Base-by-base conservation (phyloP, 2,113 vertebrate genomes). In the Syngnathoides biaculeatus region DNA sequence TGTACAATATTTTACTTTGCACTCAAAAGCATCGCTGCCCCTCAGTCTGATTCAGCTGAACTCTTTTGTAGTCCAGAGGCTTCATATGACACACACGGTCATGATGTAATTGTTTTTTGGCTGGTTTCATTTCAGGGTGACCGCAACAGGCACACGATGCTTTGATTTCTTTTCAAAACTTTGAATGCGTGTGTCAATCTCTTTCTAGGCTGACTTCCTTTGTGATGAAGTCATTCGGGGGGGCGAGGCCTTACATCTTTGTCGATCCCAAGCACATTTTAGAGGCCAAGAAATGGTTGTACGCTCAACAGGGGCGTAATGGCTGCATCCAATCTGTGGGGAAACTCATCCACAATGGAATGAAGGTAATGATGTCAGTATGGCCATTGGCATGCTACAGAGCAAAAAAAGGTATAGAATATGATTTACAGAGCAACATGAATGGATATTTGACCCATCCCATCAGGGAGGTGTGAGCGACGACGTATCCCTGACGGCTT, bases 201-300 rank as follows among this genome's bases (percentile, higher is more conserved):
- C 10, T 35, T 8, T 11, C 5, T 53, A 95, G 95, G 94, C 73
- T 96, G 75, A 96, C 94, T 22, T 79, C 94, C 0, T 96, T 95
- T 73, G 94, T 96, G 78, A 90, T 93, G 81, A 95, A 95, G 85
- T 94, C 92, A 53, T 97, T 95, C 38, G 86, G 79, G 2, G 90
- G 93, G 67, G 93, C 92, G 2, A 87, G 56, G 13, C 67, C 80
- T 0, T 93, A 89, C 81, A 91, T 93, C 81, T 94, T 91, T 40
- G 72, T 93, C 50, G 84, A 95, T 53, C 65, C 84, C 2, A 65
- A 52, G 9, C 86, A 89, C 75, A 90, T 95, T 15, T 14, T 67
- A 7, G 82, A 87, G 0, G 91, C 94, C 27, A 84, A 90, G 43
- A 38, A 1, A 4, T 95, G 94, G 95, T 86, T 96, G 65, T 60